Conservation (phyloP, 2,888 invertebrate species). For the Parnassius orleans region DNA sequence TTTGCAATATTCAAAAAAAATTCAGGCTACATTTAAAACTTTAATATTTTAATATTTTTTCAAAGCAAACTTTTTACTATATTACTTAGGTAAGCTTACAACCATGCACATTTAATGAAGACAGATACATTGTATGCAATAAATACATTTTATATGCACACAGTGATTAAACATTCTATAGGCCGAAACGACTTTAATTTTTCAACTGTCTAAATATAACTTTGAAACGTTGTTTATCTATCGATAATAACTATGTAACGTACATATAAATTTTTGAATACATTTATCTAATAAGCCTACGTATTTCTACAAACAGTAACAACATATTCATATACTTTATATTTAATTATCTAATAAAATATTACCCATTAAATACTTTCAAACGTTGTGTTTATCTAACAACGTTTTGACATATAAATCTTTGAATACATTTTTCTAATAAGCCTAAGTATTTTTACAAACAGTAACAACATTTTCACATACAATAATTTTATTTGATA, state of each 20-base stretch:
- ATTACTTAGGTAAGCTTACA: too few relatives aligned
- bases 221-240: constrained; percentile 6
- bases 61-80: too few relatives aligned
- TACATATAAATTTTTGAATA: neutral
- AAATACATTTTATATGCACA: constrained; percentile 1
- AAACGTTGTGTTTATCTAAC: too few relatives aligned
- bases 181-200: neutral
- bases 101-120: neutral
- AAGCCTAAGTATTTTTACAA: constrained; percentile 7
- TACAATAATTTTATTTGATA: constrained; percentile 19
- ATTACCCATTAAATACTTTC: too few relatives aligned
- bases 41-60: too few relatives aligned
- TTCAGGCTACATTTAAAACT: too few relatives aligned
- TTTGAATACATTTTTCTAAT: constrained; percentile 18
- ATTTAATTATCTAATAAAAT: too few relatives aligned
- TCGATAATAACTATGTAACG: neutral
- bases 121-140: constrained; percentile 5
- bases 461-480: constrained; percentile 14
- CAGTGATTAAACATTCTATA: constrained; percentile 3
- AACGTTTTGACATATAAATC: neutral
- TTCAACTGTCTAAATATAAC: constrained; percentile 9
- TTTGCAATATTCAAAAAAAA: too few relatives aligned
- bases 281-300: too few relatives aligned
- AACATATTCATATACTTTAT: too few relatives aligned
- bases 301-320: too few relatives aligned